These are phyloP conservation scores for Channa argus DNA, from an alignment of 2,113 vertebrate species.

Conservation along the genomic window DNA sequence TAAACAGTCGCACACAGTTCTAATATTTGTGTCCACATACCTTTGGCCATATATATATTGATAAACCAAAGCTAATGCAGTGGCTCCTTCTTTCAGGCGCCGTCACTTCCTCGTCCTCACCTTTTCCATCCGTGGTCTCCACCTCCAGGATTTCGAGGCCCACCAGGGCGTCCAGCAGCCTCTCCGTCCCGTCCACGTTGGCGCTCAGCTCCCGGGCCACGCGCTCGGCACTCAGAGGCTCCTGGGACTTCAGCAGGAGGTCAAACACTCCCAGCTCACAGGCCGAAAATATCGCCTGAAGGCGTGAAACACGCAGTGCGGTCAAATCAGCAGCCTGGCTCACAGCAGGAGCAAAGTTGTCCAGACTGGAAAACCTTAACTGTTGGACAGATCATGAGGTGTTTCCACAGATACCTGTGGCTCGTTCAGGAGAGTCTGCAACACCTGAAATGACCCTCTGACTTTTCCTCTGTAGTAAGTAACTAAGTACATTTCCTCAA, in stretches of 20 bases:
- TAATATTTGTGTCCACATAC: neutral
- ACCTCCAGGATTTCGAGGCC: constrained; percentile 82
- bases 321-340: neutral
- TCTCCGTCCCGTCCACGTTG: constrained; percentile 78
- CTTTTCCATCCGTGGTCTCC: constrained; percentile 68
- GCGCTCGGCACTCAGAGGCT: constrained; percentile 66
- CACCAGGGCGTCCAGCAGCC: constrained; percentile 82
- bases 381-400: too few relatives aligned
- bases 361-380: too few relatives aligned
- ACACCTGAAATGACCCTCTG: too few relatives aligned
- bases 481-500: too few relatives aligned
- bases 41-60: neutral
- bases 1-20: neutral
- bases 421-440: too few relatives aligned
- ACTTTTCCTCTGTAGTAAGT: too few relatives aligned
- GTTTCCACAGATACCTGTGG: too few relatives aligned
- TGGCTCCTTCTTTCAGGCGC: neutral
- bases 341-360: too few relatives aligned
- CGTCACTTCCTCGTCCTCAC: constrained; percentile 46
- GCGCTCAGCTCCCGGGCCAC: constrained; percentile 65
- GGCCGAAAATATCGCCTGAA: constrained; percentile 82
- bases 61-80: neutral
- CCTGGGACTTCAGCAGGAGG: constrained; percentile 74
- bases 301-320: fast-evolving
- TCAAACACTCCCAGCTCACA: constrained; percentile 85